Percentiles rank a stretch among this genome's conserved stretches.
These are phyloP conservation scores for Erannis defoliaria DNA, from an alignment of 2,888 invertebrate species.

Conservation along the genomic window DNA sequence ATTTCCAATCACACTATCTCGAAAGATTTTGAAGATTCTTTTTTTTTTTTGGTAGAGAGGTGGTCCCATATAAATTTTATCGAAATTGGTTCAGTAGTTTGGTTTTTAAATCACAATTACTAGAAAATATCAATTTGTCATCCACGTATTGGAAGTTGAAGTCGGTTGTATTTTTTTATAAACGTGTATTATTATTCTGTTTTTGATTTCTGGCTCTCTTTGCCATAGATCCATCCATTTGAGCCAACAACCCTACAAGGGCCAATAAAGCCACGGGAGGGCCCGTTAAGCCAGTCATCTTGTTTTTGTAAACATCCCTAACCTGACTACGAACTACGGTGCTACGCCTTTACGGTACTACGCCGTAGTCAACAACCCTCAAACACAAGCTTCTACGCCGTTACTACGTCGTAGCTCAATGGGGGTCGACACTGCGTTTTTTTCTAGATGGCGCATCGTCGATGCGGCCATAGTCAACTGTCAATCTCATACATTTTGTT, in stretches of 20 bases:
- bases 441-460: too few relatives aligned
- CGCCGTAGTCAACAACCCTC: slow-evolving; percentile 28
- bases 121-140: too few relatives aligned
- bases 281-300: slow-evolving; percentile 79
- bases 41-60: too few relatives aligned
- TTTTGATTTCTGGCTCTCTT: slow-evolving; percentile 29
- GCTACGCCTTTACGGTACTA: slow-evolving; percentile 33
- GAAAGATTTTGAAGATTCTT: too few relatives aligned
- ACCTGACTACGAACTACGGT: slow-evolving; percentile 53
- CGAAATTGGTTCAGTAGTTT: too few relatives aligned
- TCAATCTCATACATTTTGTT: too few relatives aligned
- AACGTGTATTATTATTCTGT: neutral
- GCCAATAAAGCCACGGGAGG: slow-evolving; percentile 74
- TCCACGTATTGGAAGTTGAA: too few relatives aligned
- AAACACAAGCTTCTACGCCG: slow-evolving; percentile 1
- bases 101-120: too few relatives aligned
- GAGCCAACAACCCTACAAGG: slow-evolving; percentile 73
- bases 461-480: too few relatives aligned
- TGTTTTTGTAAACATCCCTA: slow-evolving; percentile 81
- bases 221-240: slow-evolving; percentile 54
- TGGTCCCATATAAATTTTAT: too few relatives aligned
- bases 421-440: too few relatives aligned
- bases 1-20: neutral
- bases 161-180: neutral
- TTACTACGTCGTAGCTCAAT: slow-evolving; percentile 2